A percentile compares a stretch with the other conserved stretches of the same genome.
phyloP scores from a whole-genome alignment of 2,888 invertebrate genomes.

The Philereme vetulata region DNA sequence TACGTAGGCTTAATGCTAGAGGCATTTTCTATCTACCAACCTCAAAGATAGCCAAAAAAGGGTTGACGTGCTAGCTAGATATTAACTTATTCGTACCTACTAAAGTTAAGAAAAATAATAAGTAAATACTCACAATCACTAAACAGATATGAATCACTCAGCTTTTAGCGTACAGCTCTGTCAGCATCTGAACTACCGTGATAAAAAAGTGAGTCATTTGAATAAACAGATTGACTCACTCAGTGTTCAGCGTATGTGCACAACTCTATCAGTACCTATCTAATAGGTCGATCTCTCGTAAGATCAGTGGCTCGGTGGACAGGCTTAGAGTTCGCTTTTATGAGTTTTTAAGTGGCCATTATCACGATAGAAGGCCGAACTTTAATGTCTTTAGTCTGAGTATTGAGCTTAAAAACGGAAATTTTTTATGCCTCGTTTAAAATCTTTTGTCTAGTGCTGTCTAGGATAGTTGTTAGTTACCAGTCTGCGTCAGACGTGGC shows the following conservation, averaged over 20 bases:
- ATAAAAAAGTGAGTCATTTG: too few species aligned
- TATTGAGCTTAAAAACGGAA: slow-evolving; percentile 44
- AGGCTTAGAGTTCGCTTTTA: slow-evolving; percentile 68
- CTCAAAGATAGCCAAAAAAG: too few species aligned
- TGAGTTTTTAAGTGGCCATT: slow-evolving; percentile 79
- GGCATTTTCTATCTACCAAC: too few species aligned
- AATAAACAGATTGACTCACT: background rate
- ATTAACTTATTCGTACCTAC: too few species aligned
- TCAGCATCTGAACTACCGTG: too few species aligned
- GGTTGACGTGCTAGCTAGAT: too few species aligned
- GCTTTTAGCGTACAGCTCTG: too few species aligned
- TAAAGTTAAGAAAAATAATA: too few species aligned
- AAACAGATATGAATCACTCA: too few species aligned
- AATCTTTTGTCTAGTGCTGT: slow-evolving; percentile 21
- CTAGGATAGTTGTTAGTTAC: slow-evolving; percentile 25
- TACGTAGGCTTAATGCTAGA: too few species aligned
- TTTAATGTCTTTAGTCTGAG: slow-evolving; percentile 68
- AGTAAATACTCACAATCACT: too few species aligned
- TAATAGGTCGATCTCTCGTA: slow-evolving; percentile 51
- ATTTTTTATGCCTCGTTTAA: slow-evolving; percentile 52
- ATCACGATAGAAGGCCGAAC: slow-evolving; percentile 61
- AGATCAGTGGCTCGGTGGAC: slow-evolving; percentile 51
- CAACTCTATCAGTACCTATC: slow-evolving; percentile 27
- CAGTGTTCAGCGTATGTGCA: background rate
- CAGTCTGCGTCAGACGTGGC: too few species aligned